Percentiles rank a stretch among this genome's conserved stretches.
Evolutionary conservation across 2,888 invertebrate species (phyloP).

Genomic region (Polydrusus cervinus): DNA sequence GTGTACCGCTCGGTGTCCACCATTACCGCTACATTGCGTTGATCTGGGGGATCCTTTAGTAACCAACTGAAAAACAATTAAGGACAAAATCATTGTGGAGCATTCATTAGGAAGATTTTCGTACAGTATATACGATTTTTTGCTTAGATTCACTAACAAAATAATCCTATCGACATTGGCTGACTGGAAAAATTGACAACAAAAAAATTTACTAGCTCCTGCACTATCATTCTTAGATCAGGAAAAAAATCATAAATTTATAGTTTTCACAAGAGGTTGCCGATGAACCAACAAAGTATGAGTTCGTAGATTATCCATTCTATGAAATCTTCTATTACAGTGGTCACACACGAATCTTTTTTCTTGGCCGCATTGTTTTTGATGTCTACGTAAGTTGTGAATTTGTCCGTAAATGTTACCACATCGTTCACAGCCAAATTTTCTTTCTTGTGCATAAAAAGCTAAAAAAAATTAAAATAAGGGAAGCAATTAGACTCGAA

Average conservation of each 20-base stretch:
- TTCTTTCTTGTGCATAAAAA: background rate
- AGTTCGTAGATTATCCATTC: constrained; percentile 72
- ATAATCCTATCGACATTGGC: no score
- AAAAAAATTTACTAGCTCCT: no score
- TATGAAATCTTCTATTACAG: constrained; percentile 69
- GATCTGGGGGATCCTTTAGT: no score
- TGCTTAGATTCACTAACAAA: no score
- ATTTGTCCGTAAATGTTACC: constrained; percentile 62
- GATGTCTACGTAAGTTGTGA: constrained; percentile 63
- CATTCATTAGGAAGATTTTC: no score
- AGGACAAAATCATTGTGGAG: no score
- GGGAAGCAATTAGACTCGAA: background rate
- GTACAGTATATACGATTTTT: no score
- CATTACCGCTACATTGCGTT: no score
- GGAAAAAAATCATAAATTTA: background rate
- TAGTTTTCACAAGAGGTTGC: background rate
- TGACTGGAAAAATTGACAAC: no score
- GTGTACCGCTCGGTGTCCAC: no score
- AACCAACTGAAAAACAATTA: no score
- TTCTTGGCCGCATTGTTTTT: constrained; percentile 64
- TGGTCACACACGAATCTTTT: constrained; percentile 72
- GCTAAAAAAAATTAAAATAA: background rate
- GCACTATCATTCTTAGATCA: no score
- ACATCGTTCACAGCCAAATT: constrained; percentile 60
- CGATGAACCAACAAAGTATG: constrained; percentile 61